Evolutionary conservation across 2,113 vertebrate genomes (phyloP), one percentile per base, ranked within the genome.

Genomic region (Brachypteracias leptosomus): DNA sequence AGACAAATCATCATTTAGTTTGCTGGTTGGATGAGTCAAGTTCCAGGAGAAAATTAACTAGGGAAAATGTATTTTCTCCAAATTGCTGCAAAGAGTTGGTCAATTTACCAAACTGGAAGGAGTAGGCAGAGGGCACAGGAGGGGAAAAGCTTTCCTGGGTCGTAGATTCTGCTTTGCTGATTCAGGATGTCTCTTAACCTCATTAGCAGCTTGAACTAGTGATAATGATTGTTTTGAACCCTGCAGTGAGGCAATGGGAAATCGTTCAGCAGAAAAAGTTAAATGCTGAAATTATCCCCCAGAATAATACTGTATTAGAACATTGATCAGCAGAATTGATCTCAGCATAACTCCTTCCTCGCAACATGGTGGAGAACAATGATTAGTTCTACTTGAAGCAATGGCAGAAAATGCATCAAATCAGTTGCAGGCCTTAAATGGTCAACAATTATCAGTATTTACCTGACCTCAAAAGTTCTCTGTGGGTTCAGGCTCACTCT

Each of bases 151-250:
- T 97, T 97, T 94, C 95, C 74, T 86, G 88, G 97, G 93, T 97
- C 44, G n/a, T 26, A 81, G 84, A 89, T 94, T 70, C 82, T 93
- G 90, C 72, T 95, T 57, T 97, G 98, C 98, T 98, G 98, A 98
- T 96, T 98, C 97, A 98, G 97, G 75, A 35, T 94, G 47, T 95
- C 95, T 82, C 89, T 92, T 95, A 88, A 88, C 95, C 84, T 95
- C 97, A 97, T 97, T 98, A 98, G 94, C 85, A 85, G 79, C 88
- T 96, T 90, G 95, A 96, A 96, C 96, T 61, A 57, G 85, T 77
- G 18, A 57, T 85, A 92, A 95, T 85, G 96, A 93, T 95, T 92
- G 82, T 87, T 95, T 96, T 89, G 95, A 97, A 85, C 86, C 75
- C 84, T 59, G 81, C 70, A 82, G 63, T 74, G 24, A 66, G 73